Conservation (phyloP, 2,797 vertebrate genomes). For the Simalia tracyae region DNA sequence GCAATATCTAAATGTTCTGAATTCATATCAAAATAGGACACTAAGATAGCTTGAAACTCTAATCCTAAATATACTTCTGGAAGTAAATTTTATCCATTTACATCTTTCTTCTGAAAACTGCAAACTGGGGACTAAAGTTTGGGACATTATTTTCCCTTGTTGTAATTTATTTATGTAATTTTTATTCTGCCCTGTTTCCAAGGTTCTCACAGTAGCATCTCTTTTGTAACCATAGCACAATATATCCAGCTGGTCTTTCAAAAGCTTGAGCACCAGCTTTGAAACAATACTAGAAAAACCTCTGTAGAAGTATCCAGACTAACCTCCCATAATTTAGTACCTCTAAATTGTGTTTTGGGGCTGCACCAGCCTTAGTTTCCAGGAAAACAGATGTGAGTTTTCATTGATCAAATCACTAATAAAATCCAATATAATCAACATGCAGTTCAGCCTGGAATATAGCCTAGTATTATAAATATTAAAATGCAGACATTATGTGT, state of each 20-base stretch:
- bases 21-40: not conserved
- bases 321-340: not conserved
- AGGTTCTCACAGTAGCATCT: not conserved
- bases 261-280: not conserved
- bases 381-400: not conserved
- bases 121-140: not conserved
- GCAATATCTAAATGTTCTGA: too few species aligned
- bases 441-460: not conserved
- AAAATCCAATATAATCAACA: rapidly evolving
- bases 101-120: not conserved
- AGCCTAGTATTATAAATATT: not conserved
- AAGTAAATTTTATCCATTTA: not conserved
- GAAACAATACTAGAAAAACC: not conserved
- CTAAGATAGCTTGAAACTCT: not conserved
- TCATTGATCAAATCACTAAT: not conserved
- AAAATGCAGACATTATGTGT: rapidly evolving
- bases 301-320: not conserved
- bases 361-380: not conserved
- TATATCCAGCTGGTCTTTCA: not conserved
- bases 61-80: not conserved
- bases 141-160: not conserved
- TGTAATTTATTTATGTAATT: not conserved
- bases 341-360: not conserved
- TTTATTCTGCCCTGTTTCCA: not conserved
- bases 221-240: not conserved